phyloP scores from a whole-genome alignment of 2,113 vertebrate species.

The Leucopternis melanops region DNA sequence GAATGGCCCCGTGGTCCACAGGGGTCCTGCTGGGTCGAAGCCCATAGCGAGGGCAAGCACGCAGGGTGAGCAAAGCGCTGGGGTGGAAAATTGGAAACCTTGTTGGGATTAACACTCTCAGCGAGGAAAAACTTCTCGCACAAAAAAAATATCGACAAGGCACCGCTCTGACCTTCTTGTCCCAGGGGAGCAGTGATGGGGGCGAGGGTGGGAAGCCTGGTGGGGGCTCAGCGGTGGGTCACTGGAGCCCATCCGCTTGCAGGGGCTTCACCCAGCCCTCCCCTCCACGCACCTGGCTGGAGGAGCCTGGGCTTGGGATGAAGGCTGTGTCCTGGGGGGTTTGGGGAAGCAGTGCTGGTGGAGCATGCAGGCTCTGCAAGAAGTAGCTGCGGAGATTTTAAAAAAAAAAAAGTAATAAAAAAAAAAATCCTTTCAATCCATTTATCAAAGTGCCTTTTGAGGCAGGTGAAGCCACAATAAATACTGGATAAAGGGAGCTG shows the following conservation, averaged over 20 bases:
- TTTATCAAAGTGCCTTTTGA: not conserved
- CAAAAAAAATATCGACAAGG: accelerated
- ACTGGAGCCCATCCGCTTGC: not conserved
- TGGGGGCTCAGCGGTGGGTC: not conserved
- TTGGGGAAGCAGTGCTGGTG: not conserved
- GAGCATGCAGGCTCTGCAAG: not conserved
- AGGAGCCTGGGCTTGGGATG: not conserved
- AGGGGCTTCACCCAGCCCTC: not conserved
- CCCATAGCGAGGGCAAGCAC: not conserved
- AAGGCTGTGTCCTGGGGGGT: not conserved
- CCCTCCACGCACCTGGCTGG: not conserved
- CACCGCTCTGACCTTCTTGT: not conserved
- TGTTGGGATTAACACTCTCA: not conserved
- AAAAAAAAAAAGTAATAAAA: too few species aligned
- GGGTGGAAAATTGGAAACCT: not conserved
- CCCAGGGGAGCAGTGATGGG: accelerated
- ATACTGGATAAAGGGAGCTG: not conserved
- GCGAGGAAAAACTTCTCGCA: accelerated
- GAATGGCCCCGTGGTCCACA: accelerated
- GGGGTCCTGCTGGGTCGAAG: not conserved
- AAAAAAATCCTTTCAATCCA: not conserved
- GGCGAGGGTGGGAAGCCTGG: not conserved
- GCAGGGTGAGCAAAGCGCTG: too few species aligned
- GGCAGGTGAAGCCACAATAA: not conserved
- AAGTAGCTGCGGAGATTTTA: not conserved